phyloP scores from a whole-genome alignment of 2,797 vertebrate genomes.

The Xyrichtys novacula region DNA sequence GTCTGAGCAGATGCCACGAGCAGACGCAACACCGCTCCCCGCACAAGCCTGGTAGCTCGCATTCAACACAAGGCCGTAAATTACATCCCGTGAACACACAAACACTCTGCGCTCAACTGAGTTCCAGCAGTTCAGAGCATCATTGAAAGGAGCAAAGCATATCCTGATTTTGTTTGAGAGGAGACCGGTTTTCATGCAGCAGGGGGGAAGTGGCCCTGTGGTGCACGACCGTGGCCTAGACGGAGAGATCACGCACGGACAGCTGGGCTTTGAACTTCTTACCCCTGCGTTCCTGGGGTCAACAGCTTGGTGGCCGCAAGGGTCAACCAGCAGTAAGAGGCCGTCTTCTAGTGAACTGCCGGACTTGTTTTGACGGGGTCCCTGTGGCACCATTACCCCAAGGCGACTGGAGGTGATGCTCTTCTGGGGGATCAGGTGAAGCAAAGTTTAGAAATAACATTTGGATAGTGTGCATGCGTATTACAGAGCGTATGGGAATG shows the following conservation, averaged over 20 bases:
- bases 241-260: conserved; percentile 74
- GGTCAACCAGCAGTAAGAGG: conserved; percentile 80
- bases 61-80: conserved; percentile 76
- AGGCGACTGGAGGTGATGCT: conserved; percentile 67
- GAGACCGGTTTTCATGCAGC: conserved; percentile 64
- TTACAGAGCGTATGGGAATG: conserved; percentile 12
- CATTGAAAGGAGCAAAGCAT: conserved; percentile 70
- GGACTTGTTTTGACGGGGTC: conserved; percentile 80
- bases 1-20: conserved; percentile 80
- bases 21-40: conserved; percentile 73
- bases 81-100: conserved; percentile 80
- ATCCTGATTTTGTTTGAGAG: conserved; percentile 75
- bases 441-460: conserved; percentile 72
- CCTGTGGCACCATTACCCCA: conserved; percentile 74
- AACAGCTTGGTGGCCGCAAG: conserved; percentile 79
- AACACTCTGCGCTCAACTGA: conserved; percentile 78
- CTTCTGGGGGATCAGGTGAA: conserved; percentile 71
- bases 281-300: conserved; percentile 79
- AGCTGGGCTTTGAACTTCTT: conserved; percentile 86
- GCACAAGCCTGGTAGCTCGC: conserved; percentile 52
- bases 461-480: conserved; percentile 46
- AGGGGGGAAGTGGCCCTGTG: conserved; percentile 71
- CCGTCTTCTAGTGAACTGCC: conserved; percentile 73
- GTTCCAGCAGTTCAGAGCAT: conserved; percentile 70
- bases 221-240: conserved; percentile 68